Evolutionary conservation across 2,888 invertebrate genomes (phyloP).

Genomic region (Anagyrus pseudococci): DNA sequence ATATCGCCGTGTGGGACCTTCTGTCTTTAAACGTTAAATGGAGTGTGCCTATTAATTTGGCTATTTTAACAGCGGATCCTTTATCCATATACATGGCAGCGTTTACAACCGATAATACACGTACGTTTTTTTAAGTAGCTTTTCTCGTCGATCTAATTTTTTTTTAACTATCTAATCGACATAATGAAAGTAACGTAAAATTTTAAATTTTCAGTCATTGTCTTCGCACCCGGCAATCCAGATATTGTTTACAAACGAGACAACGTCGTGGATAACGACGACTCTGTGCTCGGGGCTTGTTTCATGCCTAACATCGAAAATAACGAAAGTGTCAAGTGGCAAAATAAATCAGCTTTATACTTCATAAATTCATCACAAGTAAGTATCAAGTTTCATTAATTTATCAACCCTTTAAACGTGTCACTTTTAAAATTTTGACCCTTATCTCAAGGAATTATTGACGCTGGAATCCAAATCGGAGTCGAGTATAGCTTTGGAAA

Average conservation of each 20-base stretch:
- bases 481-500: slow-evolving; percentile 56
- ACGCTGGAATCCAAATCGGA: slow-evolving; percentile 62
- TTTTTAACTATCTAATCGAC: neutral
- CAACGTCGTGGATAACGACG: slow-evolving; percentile 61
- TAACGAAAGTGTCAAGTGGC: slow-evolving; percentile 62
- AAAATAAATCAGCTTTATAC: slow-evolving; percentile 68
- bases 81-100: slow-evolving; percentile 73
- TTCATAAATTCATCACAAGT: slow-evolving; percentile 70
- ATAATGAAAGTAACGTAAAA: no score
- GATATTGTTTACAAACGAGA: slow-evolving; percentile 65
- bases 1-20: slow-evolving; percentile 76
- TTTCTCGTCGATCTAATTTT: slow-evolving; percentile 5
- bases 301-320: slow-evolving; percentile 67
- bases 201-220: slow-evolving; percentile 64
- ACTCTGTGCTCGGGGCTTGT: slow-evolving; percentile 62
- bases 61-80: slow-evolving; percentile 68
- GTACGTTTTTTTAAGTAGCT: slow-evolving; percentile 62
- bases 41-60: slow-evolving; percentile 67
- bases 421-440: slow-evolving; percentile 7
- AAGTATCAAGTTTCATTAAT: slow-evolving; percentile 40
- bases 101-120: slow-evolving; percentile 69
- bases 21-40: slow-evolving; percentile 74
- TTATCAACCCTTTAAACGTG: slow-evolving; percentile 5
- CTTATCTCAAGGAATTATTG: slow-evolving; percentile 61
- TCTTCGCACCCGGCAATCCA: slow-evolving; percentile 69